These are phyloP conservation scores for Quadroppia sp. DNA, from an alignment of 2,888 invertebrate genomes.

Conservation along the genomic window DNA sequence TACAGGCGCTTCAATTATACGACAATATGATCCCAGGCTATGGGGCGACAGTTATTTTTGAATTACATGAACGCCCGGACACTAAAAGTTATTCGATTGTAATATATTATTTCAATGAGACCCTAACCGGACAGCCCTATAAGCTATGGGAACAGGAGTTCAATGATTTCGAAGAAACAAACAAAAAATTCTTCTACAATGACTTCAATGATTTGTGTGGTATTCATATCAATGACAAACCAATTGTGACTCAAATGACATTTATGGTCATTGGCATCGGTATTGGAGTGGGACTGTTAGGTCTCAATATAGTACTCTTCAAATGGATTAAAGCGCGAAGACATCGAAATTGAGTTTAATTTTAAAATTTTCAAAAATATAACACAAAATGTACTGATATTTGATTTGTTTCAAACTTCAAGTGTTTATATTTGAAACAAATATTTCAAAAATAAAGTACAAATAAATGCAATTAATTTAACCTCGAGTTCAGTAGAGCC, in stretches of 20 bases:
- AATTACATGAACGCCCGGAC: conserved; percentile 40
- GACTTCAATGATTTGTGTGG: conserved; percentile 36
- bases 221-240: neutral
- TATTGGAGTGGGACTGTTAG: neutral
- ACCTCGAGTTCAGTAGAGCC: no score
- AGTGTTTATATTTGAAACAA: no score
- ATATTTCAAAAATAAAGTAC: no score
- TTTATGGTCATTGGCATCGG: conserved; percentile 28
- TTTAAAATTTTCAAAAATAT: no score
- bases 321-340: neutral
- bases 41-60: conserved; percentile 36
- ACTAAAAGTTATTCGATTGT: neutral
- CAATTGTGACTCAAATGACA: conserved; percentile 6
- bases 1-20: conserved; percentile 15
- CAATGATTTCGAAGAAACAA: neutral
- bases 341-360: no score
- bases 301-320: neutral
- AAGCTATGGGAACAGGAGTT: neutral
- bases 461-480: no score
- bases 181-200: conserved; percentile 3
- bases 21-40: conserved; percentile 21
- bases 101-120: conserved; percentile 38
- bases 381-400: no score
- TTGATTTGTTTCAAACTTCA: no score
- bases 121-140: no score